Evolutionary conservation across 2,888 invertebrate genomes (phyloP).

Genomic region (Mythimna lalbum): DNA sequence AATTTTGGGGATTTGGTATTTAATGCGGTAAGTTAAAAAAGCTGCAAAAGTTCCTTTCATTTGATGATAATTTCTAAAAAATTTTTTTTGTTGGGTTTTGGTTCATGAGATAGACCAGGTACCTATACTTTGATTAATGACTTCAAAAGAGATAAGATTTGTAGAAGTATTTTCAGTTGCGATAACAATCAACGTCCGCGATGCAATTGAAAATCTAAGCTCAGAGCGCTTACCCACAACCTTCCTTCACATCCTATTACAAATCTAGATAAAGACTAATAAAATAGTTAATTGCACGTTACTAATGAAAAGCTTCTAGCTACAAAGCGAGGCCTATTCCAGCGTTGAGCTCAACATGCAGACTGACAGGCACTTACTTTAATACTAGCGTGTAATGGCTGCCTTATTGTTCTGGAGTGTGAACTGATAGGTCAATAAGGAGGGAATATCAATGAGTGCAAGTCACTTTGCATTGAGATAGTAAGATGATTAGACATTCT

Average conservation of each 20-base stretch:
- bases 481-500: constrained; percentile 20
- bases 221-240: not conserved
- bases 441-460: constrained; percentile 39
- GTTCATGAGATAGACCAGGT: no score
- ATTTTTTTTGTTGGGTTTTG: no score
- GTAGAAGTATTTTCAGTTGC: not conserved
- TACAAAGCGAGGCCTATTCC: constrained; percentile 35
- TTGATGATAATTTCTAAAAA: no score
- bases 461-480: constrained; percentile 40
- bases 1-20: not conserved
- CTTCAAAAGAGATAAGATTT: not conserved
- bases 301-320: constrained; percentile 37
- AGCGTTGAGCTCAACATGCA: constrained; percentile 28
- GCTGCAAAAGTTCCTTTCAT: no score
- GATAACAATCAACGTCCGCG: not conserved
- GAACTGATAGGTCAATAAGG: constrained; percentile 58
- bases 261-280: constrained; percentile 46
- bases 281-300: constrained; percentile 48
- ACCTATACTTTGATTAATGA: not conserved
- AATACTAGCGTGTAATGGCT: constrained; percentile 56
- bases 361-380: constrained; percentile 63
- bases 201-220: not conserved
- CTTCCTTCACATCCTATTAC: constrained; percentile 5
- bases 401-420: constrained; percentile 54
- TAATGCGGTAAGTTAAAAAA: no score